phyloP scores from a whole-genome alignment of 2,113 vertebrate genomes.

The Anguilla japonica region DNA sequence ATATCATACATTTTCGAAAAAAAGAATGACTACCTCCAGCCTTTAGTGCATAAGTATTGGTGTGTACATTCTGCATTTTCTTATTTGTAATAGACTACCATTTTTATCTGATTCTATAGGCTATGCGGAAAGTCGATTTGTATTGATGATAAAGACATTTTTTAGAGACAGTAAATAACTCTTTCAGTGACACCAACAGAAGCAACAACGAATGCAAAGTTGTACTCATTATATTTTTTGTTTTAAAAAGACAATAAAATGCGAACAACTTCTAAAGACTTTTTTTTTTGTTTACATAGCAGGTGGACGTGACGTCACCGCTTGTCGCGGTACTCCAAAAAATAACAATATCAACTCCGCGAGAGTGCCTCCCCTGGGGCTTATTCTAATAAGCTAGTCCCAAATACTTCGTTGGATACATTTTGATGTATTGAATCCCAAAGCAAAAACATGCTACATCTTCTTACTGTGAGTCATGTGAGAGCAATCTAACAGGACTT shows the following conservation, averaged over 20 bases:
- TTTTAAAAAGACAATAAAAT: constrained; percentile 36
- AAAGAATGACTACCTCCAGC: neutral
- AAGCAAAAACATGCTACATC: constrained; percentile 71
- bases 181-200: neutral
- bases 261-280: constrained; percentile 68
- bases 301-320: constrained; percentile 88
- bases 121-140: constrained; percentile 11
- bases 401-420: constrained; percentile 68
- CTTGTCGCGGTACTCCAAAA: constrained; percentile 72
- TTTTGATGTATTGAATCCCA: constrained; percentile 73
- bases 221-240: constrained; percentile 9
- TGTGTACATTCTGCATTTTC: neutral
- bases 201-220: constrained; percentile 28
- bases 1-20: neutral
- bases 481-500: constrained; percentile 68
- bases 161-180: neutral
- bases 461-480: constrained; percentile 73
- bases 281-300: constrained; percentile 80
- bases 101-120: neutral
- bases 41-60: neutral
- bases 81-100: neutral
- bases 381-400: constrained; percentile 65
- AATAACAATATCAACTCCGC: constrained; percentile 66
- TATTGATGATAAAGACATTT: constrained; percentile 24
- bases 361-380: constrained; percentile 63